A percentile compares a stretch with the other conserved stretches of the same genome.
Conservation (phyloP, 2,888 invertebrate genomes). For the Ophioninae sp. region DNA sequence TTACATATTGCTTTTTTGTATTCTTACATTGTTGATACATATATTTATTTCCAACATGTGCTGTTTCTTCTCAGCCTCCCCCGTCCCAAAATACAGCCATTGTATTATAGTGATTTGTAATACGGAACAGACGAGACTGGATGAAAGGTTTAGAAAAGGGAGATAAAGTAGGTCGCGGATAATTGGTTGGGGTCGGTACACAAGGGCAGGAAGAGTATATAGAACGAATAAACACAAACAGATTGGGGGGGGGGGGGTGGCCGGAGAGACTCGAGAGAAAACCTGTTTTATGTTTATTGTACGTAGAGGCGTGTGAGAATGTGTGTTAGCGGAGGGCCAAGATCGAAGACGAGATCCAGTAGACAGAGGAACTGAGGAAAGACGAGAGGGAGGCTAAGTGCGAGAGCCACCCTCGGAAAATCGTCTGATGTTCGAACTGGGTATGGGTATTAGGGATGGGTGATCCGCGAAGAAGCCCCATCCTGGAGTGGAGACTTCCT, state of each 20-base stretch:
- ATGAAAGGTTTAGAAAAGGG: constrained; percentile 17
- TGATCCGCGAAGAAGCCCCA: constrained; percentile 14
- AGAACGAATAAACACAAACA: constrained; percentile 55
- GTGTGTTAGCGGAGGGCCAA: constrained; percentile 2
- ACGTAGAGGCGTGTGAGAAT: constrained; percentile 10
- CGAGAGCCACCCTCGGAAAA: constrained; percentile 29
- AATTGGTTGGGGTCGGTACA: constrained; percentile 56
- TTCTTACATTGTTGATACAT: too few species aligned
- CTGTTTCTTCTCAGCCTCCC: too few species aligned
- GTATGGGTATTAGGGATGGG: constrained; percentile 45
- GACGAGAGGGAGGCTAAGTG: constrained; percentile 30
- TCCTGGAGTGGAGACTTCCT: constrained; percentile 35
- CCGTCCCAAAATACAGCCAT: not conserved
- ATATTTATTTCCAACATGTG: too few species aligned
- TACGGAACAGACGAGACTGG: constrained; percentile 10
- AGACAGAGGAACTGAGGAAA: constrained; percentile 2
- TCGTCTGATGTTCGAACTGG: constrained; percentile 56
- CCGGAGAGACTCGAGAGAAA: constrained; percentile 4
- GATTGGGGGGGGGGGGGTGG: constrained; percentile 13
- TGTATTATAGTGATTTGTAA: constrained; percentile 21
- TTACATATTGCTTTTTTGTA: too few species aligned
- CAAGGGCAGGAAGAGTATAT: constrained; percentile 58
- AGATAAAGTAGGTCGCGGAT: constrained; percentile 43
- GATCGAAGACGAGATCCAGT: constrained; percentile 30
- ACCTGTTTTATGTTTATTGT: not conserved